Base-by-base conservation (phyloP, 2,113 vertebrate species). In the Hydrolagus affinis region DNA sequence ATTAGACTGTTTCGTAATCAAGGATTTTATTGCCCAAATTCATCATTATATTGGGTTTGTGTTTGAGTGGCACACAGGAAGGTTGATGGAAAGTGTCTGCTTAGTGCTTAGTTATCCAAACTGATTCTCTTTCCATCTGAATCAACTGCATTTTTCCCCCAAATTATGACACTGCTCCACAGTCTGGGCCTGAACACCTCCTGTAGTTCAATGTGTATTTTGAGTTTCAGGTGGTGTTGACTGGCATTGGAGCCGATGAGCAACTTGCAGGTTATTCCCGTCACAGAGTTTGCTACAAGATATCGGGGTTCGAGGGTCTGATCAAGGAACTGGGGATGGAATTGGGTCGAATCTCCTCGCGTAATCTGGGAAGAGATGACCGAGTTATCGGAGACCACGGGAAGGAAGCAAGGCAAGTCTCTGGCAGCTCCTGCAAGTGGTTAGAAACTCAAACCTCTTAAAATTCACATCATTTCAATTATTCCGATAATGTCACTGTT, bases 311-410 rank as follows among this genome's bases (percentile, higher is more conserved):
- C 0, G 89, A 93, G 75, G 96, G 95, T 0, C 90, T 99, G 85
- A 92, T 93, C 86, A 88, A 94, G 87, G 98, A 99, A 86, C 90
- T 99, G 14, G 90, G 89, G 85, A 96, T 98, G 96, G 98, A 99
- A 87, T 88, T 98, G 30, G 89, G 85, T 77, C 92, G 97, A 86
- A 99, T 99, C 89, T 94, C 97, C 87, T 96, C 94, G 86, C 94
- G 98, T 91, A 99, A 99, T 86, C 92, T 99, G 57, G 97, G 97
- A 32, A 92, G 97, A 87, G 97, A 99, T 78, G 98, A 99, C 91
- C 87, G 97, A 87, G 91, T 97, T 86, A 96, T 98, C 56, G 91
- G 93, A 14, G 96, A 99, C 86, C 96, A 99, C 0, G 96, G 96
- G 56, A 99, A 96, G 91, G 98, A 99, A 91, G 97, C 96, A 12